Percentiles rank a stretch among this genome's conserved stretches.
Evolutionary conservation across 2,888 invertebrate species (phyloP).

Genomic region (Platycnemis pennipes): DNA sequence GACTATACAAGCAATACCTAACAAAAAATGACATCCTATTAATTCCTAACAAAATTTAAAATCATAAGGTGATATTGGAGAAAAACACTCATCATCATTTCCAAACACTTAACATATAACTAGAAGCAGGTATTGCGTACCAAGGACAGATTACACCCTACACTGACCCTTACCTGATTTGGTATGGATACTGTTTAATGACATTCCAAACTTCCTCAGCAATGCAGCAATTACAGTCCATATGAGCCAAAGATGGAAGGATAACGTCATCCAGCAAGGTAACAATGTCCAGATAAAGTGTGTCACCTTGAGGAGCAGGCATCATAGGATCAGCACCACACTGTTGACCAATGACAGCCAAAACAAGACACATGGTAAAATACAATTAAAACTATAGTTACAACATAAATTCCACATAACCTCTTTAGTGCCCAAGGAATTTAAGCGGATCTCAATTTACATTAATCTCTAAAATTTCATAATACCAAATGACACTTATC

Average conservation of each 20-base stretch:
- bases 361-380: conserved; percentile 44
- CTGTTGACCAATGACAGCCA: background rate
- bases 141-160: no score
- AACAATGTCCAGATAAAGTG: conserved; percentile 90
- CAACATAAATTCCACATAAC: background rate
- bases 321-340: conserved; percentile 37
- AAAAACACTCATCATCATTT: background rate
- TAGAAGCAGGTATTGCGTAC: background rate
- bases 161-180: conserved; percentile 82
- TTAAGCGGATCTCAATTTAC: no score
- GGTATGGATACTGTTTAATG: conserved; percentile 92
- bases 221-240: conserved; percentile 97
- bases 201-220: conserved; percentile 98
- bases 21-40: background rate
- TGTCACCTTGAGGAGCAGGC: conserved; percentile 78
- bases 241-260: conserved; percentile 93
- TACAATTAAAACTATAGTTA: background rate
- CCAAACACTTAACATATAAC: background rate
- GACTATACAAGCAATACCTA: conserved; percentile 93
- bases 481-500: no score
- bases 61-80: no score
- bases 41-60: no score
- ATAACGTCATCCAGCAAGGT: conserved; percentile 93
- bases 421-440: no score
- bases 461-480: background rate